Evolutionary conservation across 2,888 invertebrate genomes (phyloP).

Genomic region (Teleogryllus oceanicus): DNA sequence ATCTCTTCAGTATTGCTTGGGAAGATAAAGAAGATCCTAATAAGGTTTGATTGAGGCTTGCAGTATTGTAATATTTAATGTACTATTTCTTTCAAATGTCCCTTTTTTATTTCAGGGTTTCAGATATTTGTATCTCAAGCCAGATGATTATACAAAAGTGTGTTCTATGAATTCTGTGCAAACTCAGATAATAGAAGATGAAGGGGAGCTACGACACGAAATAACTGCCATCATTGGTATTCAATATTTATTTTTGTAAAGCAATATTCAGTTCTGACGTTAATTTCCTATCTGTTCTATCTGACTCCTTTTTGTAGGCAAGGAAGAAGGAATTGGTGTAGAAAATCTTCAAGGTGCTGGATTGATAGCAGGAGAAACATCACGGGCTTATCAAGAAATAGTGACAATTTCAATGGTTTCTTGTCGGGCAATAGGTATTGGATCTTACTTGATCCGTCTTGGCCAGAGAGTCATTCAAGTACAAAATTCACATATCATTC

Average conservation of each 20-base stretch:
- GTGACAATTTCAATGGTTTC: constrained; percentile 96
- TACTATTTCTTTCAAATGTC: background rate
- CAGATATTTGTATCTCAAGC: constrained; percentile 90
- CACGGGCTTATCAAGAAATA: constrained; percentile 89
- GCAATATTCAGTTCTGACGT: background rate
- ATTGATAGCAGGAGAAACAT: constrained; percentile 96
- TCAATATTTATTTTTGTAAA: constrained; percentile 32
- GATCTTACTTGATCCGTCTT: constrained; percentile 90
- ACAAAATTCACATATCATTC: constrained; percentile 96
- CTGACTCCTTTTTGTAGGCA: constrained; percentile 54
- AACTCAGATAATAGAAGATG: constrained; percentile 87
- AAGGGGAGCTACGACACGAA: constrained; percentile 87
- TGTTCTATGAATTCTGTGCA: constrained; percentile 78
- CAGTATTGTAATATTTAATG: background rate
- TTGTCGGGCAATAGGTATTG: constrained; percentile 93
- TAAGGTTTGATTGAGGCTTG: constrained; percentile 52
- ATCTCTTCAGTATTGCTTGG: constrained; percentile 87
- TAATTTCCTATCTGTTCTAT: background rate
- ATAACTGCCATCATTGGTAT: constrained; percentile 90
- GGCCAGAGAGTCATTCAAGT: constrained; percentile 89
- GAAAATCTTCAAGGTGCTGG: constrained; percentile 93
- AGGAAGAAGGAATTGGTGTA: constrained; percentile 92
- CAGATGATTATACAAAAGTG: constrained; percentile 83
- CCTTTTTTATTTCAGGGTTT: constrained; percentile 58
- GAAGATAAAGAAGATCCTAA: constrained; percentile 85